phyloP scores from a whole-genome alignment of 1,140 invertebrate genomes.

The Drosophila athabasca region DNA sequence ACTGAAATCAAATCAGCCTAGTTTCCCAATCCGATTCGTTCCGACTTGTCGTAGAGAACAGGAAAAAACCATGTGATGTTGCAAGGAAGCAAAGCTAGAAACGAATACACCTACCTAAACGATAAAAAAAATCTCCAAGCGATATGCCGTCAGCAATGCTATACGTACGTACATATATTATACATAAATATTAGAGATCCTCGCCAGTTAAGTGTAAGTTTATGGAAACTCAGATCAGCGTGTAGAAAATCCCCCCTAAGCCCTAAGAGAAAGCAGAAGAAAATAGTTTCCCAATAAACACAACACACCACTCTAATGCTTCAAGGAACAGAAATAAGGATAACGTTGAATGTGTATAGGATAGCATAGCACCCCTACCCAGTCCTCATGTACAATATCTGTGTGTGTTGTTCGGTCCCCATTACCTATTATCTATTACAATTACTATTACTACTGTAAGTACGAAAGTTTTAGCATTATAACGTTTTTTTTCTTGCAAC shows the following conservation, averaged over 20 bases:
- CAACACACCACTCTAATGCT: conserved; percentile 3
- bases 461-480: conserved; percentile 52
- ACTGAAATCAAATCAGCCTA: conserved; percentile 47
- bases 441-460: conserved; percentile 47
- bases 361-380: conserved; percentile 13
- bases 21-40: conserved; percentile 25
- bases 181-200: conserved; percentile 44
- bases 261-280: conserved; percentile 28
- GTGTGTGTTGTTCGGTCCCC: conserved; percentile 20
- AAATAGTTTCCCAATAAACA: conserved; percentile 12
- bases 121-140: conserved; percentile 51
- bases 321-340: neutral
- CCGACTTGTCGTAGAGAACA: conserved; percentile 25
- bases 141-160: conserved; percentile 34
- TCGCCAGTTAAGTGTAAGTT: conserved; percentile 16
- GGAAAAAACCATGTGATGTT: conserved; percentile 72
- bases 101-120: conserved; percentile 79
- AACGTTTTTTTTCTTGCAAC: conserved; percentile 28
- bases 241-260: neutral
- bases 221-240: conserved; percentile 7
- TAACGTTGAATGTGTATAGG: conserved; percentile 37
- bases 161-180: conserved; percentile 15
- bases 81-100: conserved; percentile 79
- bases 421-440: conserved; percentile 26
- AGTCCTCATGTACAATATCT: conserved; percentile 38